Evolutionary conservation across 2,113 vertebrate species (phyloP), one percentile per base, ranked within the genome.

Genomic region (Murina feae): DNA sequence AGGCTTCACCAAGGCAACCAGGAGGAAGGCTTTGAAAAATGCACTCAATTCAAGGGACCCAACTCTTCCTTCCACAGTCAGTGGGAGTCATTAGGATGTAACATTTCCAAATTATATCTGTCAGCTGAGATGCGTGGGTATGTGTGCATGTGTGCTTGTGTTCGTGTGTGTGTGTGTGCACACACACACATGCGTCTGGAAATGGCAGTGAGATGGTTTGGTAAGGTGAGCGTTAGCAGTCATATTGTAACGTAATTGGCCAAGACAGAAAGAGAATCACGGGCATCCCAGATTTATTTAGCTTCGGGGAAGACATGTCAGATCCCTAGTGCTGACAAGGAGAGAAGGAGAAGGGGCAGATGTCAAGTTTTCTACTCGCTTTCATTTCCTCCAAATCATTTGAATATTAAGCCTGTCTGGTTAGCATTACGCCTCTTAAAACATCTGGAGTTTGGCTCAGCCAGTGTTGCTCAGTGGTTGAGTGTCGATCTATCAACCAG

Each of bases 121-220:
- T 58, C 21, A 44, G 76, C 66, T n/a, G 75, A 39, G 51, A 1
- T 0, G 13, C 21, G 5, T 23, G 55, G 1, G 11, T 14, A 6
- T 0, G 4, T 1, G 21, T 14, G 10, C 6, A 6, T 37, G 35
- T 37, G 12, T 0, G 6, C 5, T 5, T n/a, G 42, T 1, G 5
- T 3, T 11, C 0, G 9, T 2, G 25, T 14, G 16, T 6, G 39
- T 37, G 25, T 44, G 51, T 3, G 14, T 9, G 28, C 10, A 12
- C 32, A 20, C 32, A 66, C 44, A 37, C 25, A 4, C 35, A 0
- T 5, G 9, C 0, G 1, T 2, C 47, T 63, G 30, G 17, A 9
- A 9, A 10, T 0, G 32, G 37, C 30, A 0, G 18, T 63, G 20
- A 5, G 44, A n/a, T 7, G 71, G 63, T 23, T 4, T 51, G 30